These are phyloP conservation scores for Tribolium madens DNA, from an alignment of 1,140 invertebrate species.

Conservation along the genomic window DNA sequence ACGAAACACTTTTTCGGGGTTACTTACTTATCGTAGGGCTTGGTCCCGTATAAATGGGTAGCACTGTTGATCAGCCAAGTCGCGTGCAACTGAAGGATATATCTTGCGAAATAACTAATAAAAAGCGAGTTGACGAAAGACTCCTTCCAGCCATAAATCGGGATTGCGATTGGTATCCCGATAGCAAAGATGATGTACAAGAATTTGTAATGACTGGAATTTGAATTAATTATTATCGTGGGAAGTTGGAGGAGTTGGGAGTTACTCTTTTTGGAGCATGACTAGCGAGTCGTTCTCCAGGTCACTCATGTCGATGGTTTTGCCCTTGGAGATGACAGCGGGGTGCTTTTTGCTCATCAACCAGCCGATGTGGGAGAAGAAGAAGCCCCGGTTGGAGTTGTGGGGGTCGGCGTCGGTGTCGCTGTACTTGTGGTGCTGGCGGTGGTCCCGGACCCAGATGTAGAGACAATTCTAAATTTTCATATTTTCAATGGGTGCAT, in stretches of 20 bases:
- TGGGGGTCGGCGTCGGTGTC: conserved; percentile 78
- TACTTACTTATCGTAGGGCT: conserved; percentile 76
- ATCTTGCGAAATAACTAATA: conserved; percentile 74
- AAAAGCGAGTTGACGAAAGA: conserved; percentile 70
- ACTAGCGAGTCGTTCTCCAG: conserved; percentile 78
- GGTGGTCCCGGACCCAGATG: conserved; percentile 74
- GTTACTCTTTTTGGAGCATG: conserved; percentile 77
- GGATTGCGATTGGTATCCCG: conserved; percentile 78
- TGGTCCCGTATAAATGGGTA: conserved; percentile 77
- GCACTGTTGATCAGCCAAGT: conserved; percentile 92
- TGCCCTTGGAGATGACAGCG: conserved; percentile 69
- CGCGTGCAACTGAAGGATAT: conserved; percentile 76
- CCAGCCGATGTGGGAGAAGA: conserved; percentile 79
- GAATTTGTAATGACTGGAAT: conserved; percentile 75
- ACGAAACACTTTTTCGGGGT: background rate
- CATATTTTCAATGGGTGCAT: no score
- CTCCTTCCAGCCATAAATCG: conserved; percentile 80
- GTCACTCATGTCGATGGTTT: conserved; percentile 76
- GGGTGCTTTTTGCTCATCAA: conserved; percentile 75
- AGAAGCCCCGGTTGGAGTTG: conserved; percentile 75
- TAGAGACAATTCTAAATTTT: conserved; percentile 66
- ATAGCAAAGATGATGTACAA: conserved; percentile 77
- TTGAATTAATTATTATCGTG: conserved; percentile 43
- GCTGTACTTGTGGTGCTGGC: conserved; percentile 76
- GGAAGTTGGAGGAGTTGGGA: background rate